Evolutionary conservation across 2,797 vertebrate species (phyloP), one percentile per base, ranked within the genome.

Genomic region (Avahi laniger): DNA sequence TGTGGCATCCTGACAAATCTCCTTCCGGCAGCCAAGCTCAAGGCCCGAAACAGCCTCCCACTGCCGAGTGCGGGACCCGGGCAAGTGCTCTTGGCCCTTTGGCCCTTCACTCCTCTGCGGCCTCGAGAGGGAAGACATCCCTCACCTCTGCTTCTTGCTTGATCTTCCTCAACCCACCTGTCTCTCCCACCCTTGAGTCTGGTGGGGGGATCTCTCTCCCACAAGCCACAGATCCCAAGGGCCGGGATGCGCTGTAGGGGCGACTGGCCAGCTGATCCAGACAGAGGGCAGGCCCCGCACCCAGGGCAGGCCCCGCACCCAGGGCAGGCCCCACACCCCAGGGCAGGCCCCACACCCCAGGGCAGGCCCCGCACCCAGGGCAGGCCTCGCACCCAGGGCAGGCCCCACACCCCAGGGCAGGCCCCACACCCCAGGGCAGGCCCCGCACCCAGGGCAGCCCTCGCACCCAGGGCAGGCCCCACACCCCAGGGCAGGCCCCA

Each of bases 51-150:
- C 9, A 59, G 78, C 24, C 50, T 17, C 3, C 4, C 4, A 30
- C 24, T 26, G 10, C 63, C 12, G 8, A 38, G 35, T 5, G 17
- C 7, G 6, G 43, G 30, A n/a, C 2, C 57, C 2, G 0, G 28
- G 33, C 10, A 57, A 33, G 38, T 6, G 30, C 54, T 28, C 91
- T 5, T 4, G 59, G 38, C 20, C 69, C 35, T 24, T 33, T 13
- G 15, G 18, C 15, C 59, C 28, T 14, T 65, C 41, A 18, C 17
- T 35, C 54, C 13, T 75, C 9, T 26, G 33, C 5, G 48, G 10
- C 7, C 41, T 72, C 17, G 26, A 26, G 41, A 22, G 35, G 14
- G 22, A 73, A 11, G 14, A 52, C 63, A 24, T 5, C 30, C 52
- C 52, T 57, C 46, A 30, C 3, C 30, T 41, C 61, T 41, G 26